Percentiles rank a stretch among this genome's conserved stretches.
Conservation (phyloP, 2,797 vertebrate species). For the Typhlichthys eigenmanni region DNA sequence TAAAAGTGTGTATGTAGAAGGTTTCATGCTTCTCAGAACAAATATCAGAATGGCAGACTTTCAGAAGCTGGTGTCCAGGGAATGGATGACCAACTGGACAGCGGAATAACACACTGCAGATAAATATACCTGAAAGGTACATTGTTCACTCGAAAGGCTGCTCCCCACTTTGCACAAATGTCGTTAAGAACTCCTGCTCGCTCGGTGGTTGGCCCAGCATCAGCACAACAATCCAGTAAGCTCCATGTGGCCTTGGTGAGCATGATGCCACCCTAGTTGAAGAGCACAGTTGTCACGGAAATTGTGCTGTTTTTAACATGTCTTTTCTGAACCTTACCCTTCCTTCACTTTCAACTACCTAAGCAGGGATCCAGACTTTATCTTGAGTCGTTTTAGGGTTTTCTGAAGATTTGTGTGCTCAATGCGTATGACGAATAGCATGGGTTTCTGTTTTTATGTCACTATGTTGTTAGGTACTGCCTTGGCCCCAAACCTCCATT, state of each 20-base stretch:
- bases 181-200: neutral
- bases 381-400: conserved; percentile 7
- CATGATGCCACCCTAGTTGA: conserved; percentile 27
- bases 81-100: too few species aligned
- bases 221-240: conserved; percentile 45
- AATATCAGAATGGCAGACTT: too few species aligned
- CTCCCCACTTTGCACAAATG: neutral
- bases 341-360: conserved; percentile 32
- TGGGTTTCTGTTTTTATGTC: conserved; percentile 12
- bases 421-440: conserved; percentile 31
- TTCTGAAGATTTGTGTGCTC: conserved; percentile 11
- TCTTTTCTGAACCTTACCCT: conserved; percentile 5
- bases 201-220: conserved; percentile 18
- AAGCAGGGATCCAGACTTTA: conserved; percentile 10
- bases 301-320: conserved; percentile 45
- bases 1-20: too few species aligned
- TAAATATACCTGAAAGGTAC: neutral
- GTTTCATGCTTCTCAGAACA: too few species aligned
- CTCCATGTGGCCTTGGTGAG: conserved; percentile 40
- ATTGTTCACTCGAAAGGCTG: neutral
- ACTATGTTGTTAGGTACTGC: conserved; percentile 1
- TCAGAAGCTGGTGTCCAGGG: too few species aligned
- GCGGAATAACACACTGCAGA: too few species aligned
- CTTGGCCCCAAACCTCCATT: neutral
- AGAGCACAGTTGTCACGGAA: conserved; percentile 38